Conservation (phyloP, 2,888 invertebrate species). For the Horisme vitalbata region DNA sequence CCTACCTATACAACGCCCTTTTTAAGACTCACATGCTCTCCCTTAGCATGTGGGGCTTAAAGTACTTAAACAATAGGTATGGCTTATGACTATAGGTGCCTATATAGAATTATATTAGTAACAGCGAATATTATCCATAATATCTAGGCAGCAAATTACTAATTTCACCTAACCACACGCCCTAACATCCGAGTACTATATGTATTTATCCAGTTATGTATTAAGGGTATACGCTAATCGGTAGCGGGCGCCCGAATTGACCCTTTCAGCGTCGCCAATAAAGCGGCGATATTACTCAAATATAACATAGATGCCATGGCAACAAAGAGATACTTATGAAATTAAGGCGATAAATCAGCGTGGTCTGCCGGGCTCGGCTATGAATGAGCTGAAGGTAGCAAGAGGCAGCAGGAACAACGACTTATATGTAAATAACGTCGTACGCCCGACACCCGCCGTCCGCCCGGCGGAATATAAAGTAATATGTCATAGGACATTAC, state of each 20-base stretch:
- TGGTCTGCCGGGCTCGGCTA: conserved; percentile 57
- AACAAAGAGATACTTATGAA: conserved; percentile 82
- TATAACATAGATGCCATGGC: conserved; percentile 68
- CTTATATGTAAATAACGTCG: conserved; percentile 78
- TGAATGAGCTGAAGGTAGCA: conserved; percentile 58
- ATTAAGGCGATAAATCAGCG: conserved; percentile 80
- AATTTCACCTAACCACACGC: conserved; percentile 24
- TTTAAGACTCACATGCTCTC: no score
- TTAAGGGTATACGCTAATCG: conserved; percentile 39
- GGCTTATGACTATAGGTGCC: no score
- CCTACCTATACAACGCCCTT: no score
- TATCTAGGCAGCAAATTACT: conserved; percentile 13
- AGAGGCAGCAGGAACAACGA: conserved; percentile 59
- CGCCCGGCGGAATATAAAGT: conserved; percentile 68
- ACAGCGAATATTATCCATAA: conserved; percentile 5
- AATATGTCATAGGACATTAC: conserved; percentile 64
- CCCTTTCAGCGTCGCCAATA: conserved; percentile 61
- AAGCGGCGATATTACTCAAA: conserved; percentile 63
- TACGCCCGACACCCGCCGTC: conserved; percentile 54
- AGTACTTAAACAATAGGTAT: no score
- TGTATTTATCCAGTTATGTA: neutral
- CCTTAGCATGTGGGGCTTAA: no score
- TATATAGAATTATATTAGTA: conserved; percentile 4
- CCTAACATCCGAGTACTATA: conserved; percentile 10
- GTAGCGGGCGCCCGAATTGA: conserved; percentile 47